A percentile compares a stretch with the other conserved stretches of the same genome.
Evolutionary conservation across 2,797 vertebrate species (phyloP).

Genomic region (Selene dorsalis): DNA sequence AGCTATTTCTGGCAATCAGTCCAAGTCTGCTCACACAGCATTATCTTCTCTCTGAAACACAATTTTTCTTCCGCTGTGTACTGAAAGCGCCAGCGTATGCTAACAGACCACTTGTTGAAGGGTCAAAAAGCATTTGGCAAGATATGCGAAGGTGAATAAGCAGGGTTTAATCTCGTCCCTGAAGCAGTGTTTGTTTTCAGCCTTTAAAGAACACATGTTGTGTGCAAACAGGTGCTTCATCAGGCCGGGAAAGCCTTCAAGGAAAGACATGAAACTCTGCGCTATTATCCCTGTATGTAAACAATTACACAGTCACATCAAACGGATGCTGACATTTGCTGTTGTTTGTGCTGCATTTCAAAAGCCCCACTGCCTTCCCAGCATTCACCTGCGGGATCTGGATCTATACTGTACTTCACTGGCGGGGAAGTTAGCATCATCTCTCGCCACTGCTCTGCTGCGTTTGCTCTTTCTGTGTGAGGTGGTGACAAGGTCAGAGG

Average conservation of each 20-base stretch:
- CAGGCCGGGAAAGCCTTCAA: not conserved
- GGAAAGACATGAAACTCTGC: not conserved
- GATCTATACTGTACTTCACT: not conserved
- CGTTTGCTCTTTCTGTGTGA: conserved; percentile 3
- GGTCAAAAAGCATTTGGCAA: not conserved
- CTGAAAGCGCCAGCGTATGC: not conserved
- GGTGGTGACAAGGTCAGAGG: conserved; percentile 10
- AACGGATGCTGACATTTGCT: not conserved
- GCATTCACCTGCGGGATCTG: not conserved
- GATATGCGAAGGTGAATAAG: not conserved
- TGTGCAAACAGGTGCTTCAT: not conserved
- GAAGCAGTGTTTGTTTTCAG: not conserved
- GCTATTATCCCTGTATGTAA: not conserved
- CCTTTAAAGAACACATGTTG: not conserved
- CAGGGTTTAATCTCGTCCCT: not conserved
- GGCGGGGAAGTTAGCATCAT: not conserved
- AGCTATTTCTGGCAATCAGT: not conserved
- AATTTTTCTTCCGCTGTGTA: not conserved
- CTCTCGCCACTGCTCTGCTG: conserved; percentile 3
- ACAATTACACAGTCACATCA: not conserved
- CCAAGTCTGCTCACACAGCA: not conserved
- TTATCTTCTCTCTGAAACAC: not conserved
- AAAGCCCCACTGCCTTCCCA: not conserved
- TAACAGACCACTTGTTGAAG: conserved; percentile 1
- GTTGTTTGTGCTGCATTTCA: not conserved